A percentile compares a stretch with the other conserved stretches of the same genome.
These are phyloP conservation scores for Campoplex capitator DNA, from an alignment of 2,888 invertebrate species.

Conservation along the genomic window DNA sequence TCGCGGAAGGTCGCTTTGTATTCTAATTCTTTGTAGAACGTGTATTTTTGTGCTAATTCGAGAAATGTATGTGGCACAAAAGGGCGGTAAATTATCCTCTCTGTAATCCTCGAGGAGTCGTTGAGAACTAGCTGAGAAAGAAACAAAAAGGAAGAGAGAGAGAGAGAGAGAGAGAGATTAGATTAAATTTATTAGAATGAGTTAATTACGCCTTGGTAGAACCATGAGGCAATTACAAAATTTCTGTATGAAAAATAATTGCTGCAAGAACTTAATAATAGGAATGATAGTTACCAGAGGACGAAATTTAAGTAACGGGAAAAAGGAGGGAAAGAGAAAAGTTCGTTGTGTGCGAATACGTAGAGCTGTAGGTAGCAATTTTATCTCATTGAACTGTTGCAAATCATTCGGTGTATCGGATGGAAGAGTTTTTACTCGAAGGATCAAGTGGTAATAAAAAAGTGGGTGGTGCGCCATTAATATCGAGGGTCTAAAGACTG, in stretches of 20 bases:
- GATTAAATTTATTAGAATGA: constrained; percentile 11
- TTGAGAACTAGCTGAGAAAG: constrained; percentile 42
- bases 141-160: constrained; percentile 10
- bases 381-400: background rate
- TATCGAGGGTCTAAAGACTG: constrained; percentile 13
- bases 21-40: constrained; percentile 24
- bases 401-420: constrained; percentile 26
- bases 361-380: constrained; percentile 20
- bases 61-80: constrained; percentile 56
- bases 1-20: constrained; percentile 46
- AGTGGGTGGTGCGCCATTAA: constrained; percentile 29
- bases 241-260: background rate
- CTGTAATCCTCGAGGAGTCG: constrained; percentile 67
- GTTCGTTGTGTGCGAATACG: constrained; percentile 18
- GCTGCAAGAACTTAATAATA: background rate
- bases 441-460: constrained; percentile 27
- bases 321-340: background rate
- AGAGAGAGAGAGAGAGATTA: constrained; percentile 10
- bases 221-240: background rate
- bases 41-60: constrained; percentile 61
- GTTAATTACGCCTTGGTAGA: background rate
- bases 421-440: constrained; percentile 30
- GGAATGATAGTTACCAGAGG: background rate
- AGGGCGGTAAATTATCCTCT: constrained; percentile 32
- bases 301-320: background rate